phyloP scores from a whole-genome alignment of 2,888 invertebrate species.

The Harpalus rubripes region DNA sequence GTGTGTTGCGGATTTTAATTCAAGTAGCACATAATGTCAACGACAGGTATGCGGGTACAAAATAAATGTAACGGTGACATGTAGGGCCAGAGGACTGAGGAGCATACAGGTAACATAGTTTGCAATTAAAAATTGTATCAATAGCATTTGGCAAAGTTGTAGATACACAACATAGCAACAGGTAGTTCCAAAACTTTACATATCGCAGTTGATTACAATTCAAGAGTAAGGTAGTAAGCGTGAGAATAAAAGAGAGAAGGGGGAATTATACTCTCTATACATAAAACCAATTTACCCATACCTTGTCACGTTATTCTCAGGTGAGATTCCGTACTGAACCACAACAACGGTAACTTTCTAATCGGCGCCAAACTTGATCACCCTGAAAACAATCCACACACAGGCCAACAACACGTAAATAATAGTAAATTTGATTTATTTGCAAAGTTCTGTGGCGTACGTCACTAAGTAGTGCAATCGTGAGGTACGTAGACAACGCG shows the following conservation, averaged over 20 bases:
- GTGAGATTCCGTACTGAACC: conserved; percentile 59
- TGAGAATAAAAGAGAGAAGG: conserved; percentile 62
- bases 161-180: conserved; percentile 58
- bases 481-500: conserved; percentile 61
- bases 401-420: conserved; percentile 1
- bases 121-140: conserved; percentile 39
- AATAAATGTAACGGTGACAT: conserved; percentile 62
- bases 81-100: conserved; percentile 53
- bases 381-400: conserved; percentile 56
- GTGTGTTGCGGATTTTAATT: conserved; percentile 39
- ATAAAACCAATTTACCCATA: conserved; percentile 67
- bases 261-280: conserved; percentile 58
- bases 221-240: conserved; percentile 36
- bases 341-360: conserved; percentile 64
- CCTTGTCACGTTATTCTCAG: conserved; percentile 67
- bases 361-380: conserved; percentile 61
- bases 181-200: conserved; percentile 48
- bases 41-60: conserved; percentile 64
- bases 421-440: conserved; percentile 32
- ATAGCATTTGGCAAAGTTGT: conserved; percentile 39
- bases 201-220: conserved; percentile 39
- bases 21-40: conserved; percentile 59
- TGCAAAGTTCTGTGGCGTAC: conserved; percentile 38
- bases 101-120: conserved; percentile 40
- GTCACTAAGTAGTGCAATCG: conserved; percentile 46